phyloP scores from a whole-genome alignment of 2,797 vertebrate species.

The Paedocypris micromegethes region DNA sequence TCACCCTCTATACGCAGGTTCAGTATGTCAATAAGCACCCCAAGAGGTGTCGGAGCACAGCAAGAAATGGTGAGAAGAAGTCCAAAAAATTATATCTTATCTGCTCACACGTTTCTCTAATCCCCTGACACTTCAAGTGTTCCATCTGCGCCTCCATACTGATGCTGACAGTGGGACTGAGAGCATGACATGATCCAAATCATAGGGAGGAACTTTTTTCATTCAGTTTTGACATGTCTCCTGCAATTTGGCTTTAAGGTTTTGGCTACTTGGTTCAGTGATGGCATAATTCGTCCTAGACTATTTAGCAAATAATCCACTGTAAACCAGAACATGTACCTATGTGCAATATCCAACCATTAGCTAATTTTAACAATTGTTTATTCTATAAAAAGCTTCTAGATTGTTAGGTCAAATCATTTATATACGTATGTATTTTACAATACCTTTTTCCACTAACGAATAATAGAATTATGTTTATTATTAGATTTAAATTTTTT shows the following conservation, averaged over 20 bases:
- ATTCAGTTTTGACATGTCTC: slow-evolving; percentile 12
- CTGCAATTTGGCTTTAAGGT: background rate
- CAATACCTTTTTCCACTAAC: too few relatives aligned
- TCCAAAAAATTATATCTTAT: slow-evolving; percentile 26
- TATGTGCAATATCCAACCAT: too few relatives aligned
- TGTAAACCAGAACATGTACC: too few relatives aligned
- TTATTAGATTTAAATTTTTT: too few relatives aligned
- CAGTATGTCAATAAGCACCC: slow-evolving; percentile 35
- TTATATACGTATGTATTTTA: too few relatives aligned
- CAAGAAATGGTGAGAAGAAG: slow-evolving; percentile 30
- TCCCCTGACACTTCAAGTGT: background rate
- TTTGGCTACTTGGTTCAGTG: background rate
- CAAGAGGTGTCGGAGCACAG: slow-evolving; percentile 20
- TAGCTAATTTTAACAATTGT: too few relatives aligned
- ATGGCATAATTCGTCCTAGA: background rate
- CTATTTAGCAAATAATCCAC: too few relatives aligned
- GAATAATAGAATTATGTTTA: too few relatives aligned
- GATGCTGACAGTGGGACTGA: slow-evolving; percentile 12
- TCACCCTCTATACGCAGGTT: slow-evolving; percentile 31
- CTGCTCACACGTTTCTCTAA: slow-evolving; percentile 13
- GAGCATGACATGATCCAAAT: slow-evolving; percentile 14
- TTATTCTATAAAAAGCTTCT: too few relatives aligned
- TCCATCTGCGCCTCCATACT: slow-evolving; percentile 11
- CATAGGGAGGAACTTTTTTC: background rate
- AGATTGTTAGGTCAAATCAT: too few relatives aligned